Evolutionary conservation across 2,113 vertebrate species (phyloP), one percentile per base, ranked within the genome.

Genomic region (Peromyscus polionotus): DNA sequence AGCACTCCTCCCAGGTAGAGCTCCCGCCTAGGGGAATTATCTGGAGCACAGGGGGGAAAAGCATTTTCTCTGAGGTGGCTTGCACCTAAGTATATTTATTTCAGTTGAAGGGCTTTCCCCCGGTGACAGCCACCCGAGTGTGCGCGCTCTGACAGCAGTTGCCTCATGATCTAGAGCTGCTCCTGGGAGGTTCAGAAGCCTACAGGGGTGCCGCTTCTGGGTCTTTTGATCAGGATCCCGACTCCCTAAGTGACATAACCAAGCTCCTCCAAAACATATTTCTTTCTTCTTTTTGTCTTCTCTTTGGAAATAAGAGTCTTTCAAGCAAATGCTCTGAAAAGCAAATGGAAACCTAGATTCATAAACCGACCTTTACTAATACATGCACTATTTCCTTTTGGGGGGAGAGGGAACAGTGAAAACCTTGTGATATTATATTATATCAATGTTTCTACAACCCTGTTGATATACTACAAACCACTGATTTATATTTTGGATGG

Each of bases 1-100:
- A 95, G 95, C 97, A 95, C 98, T 98, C 98, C 98, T 98, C 98
- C 93, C 94, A 97, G 97, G 98, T 94, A 97, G 98, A 98, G 95
- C 93, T 97, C 97, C 98, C 97, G 93, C 98, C 98, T 98, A 97
- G 96, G 96, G 70, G 81, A 98, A 98, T 98, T 97, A 98, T 98
- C 97, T 97, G 97, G 96, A 98, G 97, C 96, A 51, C 96, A 73
- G 90, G 96, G 95, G 96, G 98, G 97, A 98, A 98, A 98, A 98
- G 97, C 95, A 79, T 98, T 68, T 84, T 98, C 98, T 98, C 94
- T 90, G 63, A 88, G 84, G 94, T 96, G 0, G 7, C 93, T 97
- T 97, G 96, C 96, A 95, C 94, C 73, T 0, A 81, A 94, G 86
- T 83, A 14, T 83, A 80, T 86, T 76, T 17, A 48, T 68, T 83